Conservation (phyloP, 2,888 invertebrate species). For the Brachylomia viminalis region DNA sequence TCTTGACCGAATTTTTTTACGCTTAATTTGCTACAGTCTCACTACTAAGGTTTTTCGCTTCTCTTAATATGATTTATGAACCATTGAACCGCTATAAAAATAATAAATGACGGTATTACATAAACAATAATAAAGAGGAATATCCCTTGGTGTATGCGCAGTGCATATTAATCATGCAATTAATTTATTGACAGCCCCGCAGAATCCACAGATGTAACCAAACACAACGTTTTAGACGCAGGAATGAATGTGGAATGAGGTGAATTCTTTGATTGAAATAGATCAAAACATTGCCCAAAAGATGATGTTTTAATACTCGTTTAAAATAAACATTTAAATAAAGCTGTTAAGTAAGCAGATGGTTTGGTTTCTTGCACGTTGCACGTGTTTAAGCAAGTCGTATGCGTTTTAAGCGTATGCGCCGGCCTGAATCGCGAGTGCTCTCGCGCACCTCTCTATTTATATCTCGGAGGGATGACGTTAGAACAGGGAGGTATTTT, state of each 20-base stretch:
- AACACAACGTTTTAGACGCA: conserved; percentile 13
- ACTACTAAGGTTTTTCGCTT: neutral
- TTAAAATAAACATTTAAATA: conserved; percentile 59
- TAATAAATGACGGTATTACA: conserved; percentile 7
- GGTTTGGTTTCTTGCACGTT: conserved; percentile 60
- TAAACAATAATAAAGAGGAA: conserved; percentile 8
- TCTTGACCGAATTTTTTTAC: conserved; percentile 65
- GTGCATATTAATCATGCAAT: conserved; percentile 17
- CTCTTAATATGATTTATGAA: conserved; percentile 20
- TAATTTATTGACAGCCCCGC: conserved; percentile 36
- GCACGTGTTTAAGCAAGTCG: conserved; percentile 68
- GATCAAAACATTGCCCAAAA: conserved; percentile 51
- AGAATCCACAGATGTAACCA: conserved; percentile 28
- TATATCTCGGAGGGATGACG: conserved; percentile 80
- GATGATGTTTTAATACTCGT: conserved; percentile 54
- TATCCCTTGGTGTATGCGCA: conserved; percentile 14
- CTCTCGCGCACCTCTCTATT: conserved; percentile 76
- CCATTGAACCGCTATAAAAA: conserved; percentile 12
- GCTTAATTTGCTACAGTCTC: neutral
- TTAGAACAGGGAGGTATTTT: conserved; percentile 75
- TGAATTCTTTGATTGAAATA: conserved; percentile 47
- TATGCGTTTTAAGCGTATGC: conserved; percentile 67
- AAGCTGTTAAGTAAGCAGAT: conserved; percentile 62
- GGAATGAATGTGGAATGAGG: no score
- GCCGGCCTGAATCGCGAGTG: conserved; percentile 82